These are phyloP conservation scores for Tupaia chinensis DNA, from an alignment of 2,113 vertebrate species.

Conservation along the genomic window DNA sequence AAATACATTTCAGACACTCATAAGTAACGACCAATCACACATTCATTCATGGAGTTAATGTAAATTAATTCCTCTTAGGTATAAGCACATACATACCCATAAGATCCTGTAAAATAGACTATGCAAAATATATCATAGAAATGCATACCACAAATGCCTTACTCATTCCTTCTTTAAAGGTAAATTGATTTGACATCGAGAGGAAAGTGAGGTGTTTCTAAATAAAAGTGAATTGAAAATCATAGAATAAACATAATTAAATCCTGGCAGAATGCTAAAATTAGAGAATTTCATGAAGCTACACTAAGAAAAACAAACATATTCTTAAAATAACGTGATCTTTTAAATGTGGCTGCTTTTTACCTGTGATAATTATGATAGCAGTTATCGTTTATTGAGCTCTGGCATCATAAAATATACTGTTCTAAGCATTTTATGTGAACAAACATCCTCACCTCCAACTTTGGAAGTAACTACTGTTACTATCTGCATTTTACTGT, in stretches of 20 bases:
- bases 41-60: neutral
- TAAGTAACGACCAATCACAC: neutral
- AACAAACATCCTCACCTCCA: neutral
- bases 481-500: neutral
- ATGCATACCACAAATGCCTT: neutral
- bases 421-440: neutral
- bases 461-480: neutral
- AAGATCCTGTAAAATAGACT: neutral
- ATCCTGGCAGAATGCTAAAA: neutral
- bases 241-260: neutral
- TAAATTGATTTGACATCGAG: neutral
- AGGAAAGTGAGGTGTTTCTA: neutral
- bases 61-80: neutral
- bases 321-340: neutral
- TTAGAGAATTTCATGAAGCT: neutral
- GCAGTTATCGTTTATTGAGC: neutral
- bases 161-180: neutral
- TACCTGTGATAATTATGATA: neutral
- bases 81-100: neutral
- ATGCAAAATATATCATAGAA: neutral
- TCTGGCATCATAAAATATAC: neutral
- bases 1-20: neutral
- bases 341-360: neutral
- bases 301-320: neutral
- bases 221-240: neutral